Evolutionary conservation across 2,888 invertebrate species (phyloP).

Genomic region (Eilema caniola): DNA sequence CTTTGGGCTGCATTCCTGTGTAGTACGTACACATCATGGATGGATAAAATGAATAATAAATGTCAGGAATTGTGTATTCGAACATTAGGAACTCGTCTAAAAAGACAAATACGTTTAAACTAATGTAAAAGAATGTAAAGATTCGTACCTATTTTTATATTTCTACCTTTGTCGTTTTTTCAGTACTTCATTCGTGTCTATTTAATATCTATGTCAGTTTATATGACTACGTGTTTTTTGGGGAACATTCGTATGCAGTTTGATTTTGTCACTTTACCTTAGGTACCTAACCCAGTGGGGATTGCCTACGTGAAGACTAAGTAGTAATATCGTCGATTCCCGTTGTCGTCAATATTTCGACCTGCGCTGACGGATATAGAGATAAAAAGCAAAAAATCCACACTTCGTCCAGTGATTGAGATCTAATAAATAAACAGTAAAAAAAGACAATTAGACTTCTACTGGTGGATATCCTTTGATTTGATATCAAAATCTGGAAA

Average conservation of each 20-base stretch:
- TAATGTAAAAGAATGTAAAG: background rate
- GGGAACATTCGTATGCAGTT: slow-evolving; percentile 3
- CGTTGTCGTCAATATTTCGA: too few species aligned
- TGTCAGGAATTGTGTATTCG: slow-evolving; percentile 7
- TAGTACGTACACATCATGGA: slow-evolving; percentile 5
- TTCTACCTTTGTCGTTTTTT: slow-evolving; percentile 15
- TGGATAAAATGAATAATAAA: background rate
- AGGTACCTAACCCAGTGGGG: too few species aligned
- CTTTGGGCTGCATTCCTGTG: slow-evolving; percentile 65
- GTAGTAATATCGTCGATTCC: too few species aligned
- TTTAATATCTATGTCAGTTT: slow-evolving; percentile 17
- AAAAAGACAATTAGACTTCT: too few species aligned
- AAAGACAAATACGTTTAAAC: background rate
- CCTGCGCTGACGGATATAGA: too few species aligned
- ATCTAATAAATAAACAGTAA: too few species aligned
- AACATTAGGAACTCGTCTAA: background rate
- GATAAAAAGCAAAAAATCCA: too few species aligned
- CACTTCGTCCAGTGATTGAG: too few species aligned
- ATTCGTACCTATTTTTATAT: slow-evolving; percentile 24
- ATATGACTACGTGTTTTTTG: background rate
- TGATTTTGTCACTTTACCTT: background rate
- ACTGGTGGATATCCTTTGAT: too few species aligned
- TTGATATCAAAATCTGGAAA: too few species aligned
- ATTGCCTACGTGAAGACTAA: too few species aligned
- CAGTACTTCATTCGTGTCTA: slow-evolving; percentile 14